These are phyloP conservation scores for Hesperia comma DNA, from an alignment of 2,888 invertebrate genomes.

Conservation along the genomic window DNA sequence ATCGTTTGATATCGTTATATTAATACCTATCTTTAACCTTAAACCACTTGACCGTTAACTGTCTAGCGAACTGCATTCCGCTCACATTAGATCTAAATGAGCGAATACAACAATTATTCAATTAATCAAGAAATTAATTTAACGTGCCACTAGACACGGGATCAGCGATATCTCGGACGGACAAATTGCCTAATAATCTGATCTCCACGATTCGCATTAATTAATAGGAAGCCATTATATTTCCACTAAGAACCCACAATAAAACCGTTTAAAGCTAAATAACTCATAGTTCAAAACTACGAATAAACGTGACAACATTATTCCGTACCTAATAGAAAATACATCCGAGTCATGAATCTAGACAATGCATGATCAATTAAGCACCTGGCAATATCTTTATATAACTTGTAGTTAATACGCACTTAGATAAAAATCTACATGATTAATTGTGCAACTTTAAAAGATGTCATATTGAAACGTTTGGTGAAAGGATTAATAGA, in stretches of 20 bases:
- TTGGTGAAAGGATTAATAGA: constrained; percentile 19
- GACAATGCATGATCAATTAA: constrained; percentile 43
- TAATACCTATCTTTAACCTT: not conserved
- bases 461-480: constrained; percentile 3
- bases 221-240: constrained; percentile 46
- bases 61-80: constrained; percentile 23
- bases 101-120: constrained; percentile 26
- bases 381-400: constrained; percentile 43
- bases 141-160: constrained; percentile 28
- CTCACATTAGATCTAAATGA: constrained; percentile 20
- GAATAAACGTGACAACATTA: constrained; percentile 50
- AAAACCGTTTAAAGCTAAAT: constrained; percentile 42
- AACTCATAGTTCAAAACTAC: constrained; percentile 41
- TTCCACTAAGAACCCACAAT: constrained; percentile 37
- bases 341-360: constrained; percentile 47
- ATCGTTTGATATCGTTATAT: too few relatives aligned
- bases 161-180: constrained; percentile 25
- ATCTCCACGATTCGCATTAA: constrained; percentile 36
- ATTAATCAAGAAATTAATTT: constrained; percentile 37
- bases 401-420: not conserved
- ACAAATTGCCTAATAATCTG: constrained; percentile 40
- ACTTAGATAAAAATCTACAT: constrained; percentile 1
- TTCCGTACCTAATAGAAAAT: constrained; percentile 42
- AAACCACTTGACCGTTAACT: not conserved
- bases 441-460: constrained; percentile 5